Conservation (phyloP, 1,140 invertebrate genomes). For the Lordiphosa mommai region DNA sequence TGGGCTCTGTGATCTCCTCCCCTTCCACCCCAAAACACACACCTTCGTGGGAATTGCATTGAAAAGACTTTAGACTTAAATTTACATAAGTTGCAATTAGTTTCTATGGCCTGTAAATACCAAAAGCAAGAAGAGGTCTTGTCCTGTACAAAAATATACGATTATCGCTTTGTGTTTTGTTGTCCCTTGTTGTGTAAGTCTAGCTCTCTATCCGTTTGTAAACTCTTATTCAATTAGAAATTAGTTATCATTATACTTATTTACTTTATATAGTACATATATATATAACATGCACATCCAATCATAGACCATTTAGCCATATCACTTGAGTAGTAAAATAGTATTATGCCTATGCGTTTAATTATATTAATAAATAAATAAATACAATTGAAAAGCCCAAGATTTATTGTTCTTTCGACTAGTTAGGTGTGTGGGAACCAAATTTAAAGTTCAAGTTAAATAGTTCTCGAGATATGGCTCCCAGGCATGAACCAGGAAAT, state of each 20-base stretch:
- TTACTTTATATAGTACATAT: too few relatives aligned
- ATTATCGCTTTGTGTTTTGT: constrained; percentile 33
- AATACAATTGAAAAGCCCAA: constrained; percentile 22
- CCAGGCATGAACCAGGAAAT: too few relatives aligned
- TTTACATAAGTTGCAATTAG: constrained; percentile 32
- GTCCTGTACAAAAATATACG: constrained; percentile 45
- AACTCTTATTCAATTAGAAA: constrained; percentile 41
- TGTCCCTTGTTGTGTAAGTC: constrained; percentile 1
- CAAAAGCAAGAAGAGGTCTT: constrained; percentile 34
- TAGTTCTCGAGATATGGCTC: too few relatives aligned
- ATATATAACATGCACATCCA: constrained; percentile 19
- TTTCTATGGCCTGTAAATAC: constrained; percentile 44
- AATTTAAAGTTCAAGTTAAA: too few relatives aligned
- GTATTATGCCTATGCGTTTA: constrained; percentile 27
- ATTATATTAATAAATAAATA: constrained; percentile 25
- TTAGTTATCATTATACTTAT: background rate
- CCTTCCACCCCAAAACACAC: constrained; percentile 13
- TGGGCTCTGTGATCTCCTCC: constrained; percentile 49
- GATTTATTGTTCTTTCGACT: too few relatives aligned
- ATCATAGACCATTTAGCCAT: constrained; percentile 53
- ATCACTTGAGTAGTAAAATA: constrained; percentile 25
- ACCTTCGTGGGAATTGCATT: constrained; percentile 47
- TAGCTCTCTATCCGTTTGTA: constrained; percentile 12
- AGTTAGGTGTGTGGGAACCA: too few relatives aligned
- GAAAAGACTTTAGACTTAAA: constrained; percentile 65